Percentiles rank a stretch among this genome's conserved stretches.
Conservation (phyloP, 35 echinoderm and acorn worm species). For the Ophiothrix spiculata region DNA sequence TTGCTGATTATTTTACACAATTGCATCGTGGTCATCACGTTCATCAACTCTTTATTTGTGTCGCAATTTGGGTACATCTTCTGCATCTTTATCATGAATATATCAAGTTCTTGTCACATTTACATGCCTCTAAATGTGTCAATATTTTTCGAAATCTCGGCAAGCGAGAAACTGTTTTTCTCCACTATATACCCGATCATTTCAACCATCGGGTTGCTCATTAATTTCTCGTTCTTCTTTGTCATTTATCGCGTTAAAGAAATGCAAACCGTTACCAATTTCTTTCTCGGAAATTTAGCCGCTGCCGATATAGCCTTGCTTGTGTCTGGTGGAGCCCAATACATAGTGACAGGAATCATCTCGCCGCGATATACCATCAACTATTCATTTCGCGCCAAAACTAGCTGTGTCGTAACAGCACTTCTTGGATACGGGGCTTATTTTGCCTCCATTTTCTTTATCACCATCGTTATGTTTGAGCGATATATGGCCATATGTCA, state of each 20-base stretch:
- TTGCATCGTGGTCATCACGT: too few relatives aligned
- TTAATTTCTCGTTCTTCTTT: not conserved
- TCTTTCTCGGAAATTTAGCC: not conserved
- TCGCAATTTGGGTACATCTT: too few relatives aligned
- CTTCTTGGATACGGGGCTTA: not conserved
- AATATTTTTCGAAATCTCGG: not conserved
- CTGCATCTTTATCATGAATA: too few relatives aligned
- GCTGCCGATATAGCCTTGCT: not conserved
- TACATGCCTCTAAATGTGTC: not conserved
- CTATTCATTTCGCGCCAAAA: not conserved
- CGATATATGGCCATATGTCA: conserved; percentile 7
- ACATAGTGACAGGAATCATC: not conserved
- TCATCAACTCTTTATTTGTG: too few relatives aligned
- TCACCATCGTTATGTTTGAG: not conserved
- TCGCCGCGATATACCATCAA: not conserved
- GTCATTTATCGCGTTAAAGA: not conserved
- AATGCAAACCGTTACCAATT: conserved; percentile 4
- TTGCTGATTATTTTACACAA: too few relatives aligned
- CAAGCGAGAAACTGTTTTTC: not conserved
- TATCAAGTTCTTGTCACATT: not conserved
- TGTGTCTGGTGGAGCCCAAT: not conserved
- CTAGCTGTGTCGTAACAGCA: not conserved
- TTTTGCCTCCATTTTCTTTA: not conserved
- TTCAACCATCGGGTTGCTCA: not conserved
- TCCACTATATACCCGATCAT: not conserved